A percentile compares a stretch with the other conserved stretches of the same genome.
phyloP scores from a whole-genome alignment of 2,113 vertebrate genomes.

The Lagopus muta region DNA sequence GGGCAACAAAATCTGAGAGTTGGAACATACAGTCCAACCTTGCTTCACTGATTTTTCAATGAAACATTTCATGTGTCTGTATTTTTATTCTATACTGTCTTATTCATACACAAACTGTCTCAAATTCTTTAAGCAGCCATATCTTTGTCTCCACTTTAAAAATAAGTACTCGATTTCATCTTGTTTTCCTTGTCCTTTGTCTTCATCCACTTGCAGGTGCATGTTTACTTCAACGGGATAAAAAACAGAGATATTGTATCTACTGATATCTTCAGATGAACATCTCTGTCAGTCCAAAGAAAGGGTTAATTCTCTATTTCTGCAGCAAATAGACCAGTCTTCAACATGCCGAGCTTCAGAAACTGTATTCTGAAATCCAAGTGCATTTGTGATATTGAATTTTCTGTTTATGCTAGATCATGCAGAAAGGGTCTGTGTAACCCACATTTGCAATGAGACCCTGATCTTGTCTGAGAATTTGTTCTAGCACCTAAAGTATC shows the following conservation, averaged over 20 bases:
- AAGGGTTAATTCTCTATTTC: neutral
- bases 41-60: neutral
- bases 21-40: neutral
- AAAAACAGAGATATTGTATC: neutral
- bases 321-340: neutral
- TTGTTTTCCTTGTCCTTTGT: neutral
- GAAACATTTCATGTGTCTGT: neutral
- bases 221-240: neutral
- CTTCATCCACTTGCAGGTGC: neutral
- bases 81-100: neutral
- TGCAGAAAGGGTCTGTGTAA: neutral
- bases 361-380: neutral
- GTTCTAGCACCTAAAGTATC: neutral
- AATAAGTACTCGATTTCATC: neutral
- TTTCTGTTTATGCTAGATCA: neutral
- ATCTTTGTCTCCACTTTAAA: neutral
- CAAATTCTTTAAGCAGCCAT: neutral
- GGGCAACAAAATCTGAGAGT: neutral
- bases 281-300: neutral
- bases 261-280: neutral
- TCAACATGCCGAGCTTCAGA: neutral
- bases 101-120: neutral
- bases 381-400: neutral
- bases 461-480: neutral
- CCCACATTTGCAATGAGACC: neutral